A percentile compares a stretch with the other conserved stretches of the same genome.
Conservation (phyloP, 2,113 vertebrate species). For the Heterocephalus glaber region DNA sequence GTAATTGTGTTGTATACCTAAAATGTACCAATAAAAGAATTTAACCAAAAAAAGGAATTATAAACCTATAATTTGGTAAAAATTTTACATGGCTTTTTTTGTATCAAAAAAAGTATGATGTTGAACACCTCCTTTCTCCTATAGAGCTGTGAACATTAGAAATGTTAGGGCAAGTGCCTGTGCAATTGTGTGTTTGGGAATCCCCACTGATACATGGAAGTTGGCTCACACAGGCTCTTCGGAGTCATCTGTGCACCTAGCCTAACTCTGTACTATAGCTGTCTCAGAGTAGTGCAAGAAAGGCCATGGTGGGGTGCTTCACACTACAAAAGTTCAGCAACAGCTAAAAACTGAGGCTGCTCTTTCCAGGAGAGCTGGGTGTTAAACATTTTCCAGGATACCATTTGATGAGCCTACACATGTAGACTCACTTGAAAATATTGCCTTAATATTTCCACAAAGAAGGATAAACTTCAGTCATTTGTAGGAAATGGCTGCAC, state of each 20-base stretch:
- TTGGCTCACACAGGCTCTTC: background rate
- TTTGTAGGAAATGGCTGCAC: background rate
- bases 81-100: background rate
- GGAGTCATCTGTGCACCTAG: background rate
- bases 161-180: background rate
- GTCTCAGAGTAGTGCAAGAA: background rate
- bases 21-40: too few relatives aligned
- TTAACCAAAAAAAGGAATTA: too few relatives aligned
- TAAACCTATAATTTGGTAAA: background rate
- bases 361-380: background rate
- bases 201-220: rapidly evolving
- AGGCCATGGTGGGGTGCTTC: background rate
- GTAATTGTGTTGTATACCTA: too few relatives aligned
- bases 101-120: background rate
- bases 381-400: background rate
- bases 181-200: background rate
- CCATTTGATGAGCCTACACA: background rate
- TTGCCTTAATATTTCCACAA: background rate
- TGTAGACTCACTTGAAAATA: background rate
- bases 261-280: background rate
- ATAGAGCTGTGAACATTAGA: background rate
- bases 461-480: background rate
- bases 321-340: background rate
- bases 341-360: background rate
- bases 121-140: background rate